Evolutionary conservation across 1,140 invertebrate genomes (phyloP).

Genomic region (Acyrthosiphon pisum): DNA sequence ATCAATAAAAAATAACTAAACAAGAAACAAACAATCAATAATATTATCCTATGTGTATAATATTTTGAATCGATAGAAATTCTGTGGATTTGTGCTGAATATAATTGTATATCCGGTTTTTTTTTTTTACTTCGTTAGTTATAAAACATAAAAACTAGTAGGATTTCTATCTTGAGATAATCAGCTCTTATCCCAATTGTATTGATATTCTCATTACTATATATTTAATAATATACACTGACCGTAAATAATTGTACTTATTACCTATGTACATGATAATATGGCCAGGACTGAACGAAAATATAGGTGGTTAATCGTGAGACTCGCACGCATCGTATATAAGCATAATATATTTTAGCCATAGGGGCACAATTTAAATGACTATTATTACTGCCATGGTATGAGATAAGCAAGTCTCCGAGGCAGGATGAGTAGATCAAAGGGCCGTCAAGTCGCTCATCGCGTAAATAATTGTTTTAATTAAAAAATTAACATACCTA

Average conservation of each 20-base stretch:
- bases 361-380: neutral
- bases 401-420: neutral
- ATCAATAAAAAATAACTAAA: neutral
- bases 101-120: conserved; percentile 23
- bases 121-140: neutral
- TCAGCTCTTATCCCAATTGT: neutral
- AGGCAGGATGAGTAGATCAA: neutral
- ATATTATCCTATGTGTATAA: neutral
- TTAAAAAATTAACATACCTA: neutral
- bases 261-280: neutral
- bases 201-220: neutral
- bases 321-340: neutral
- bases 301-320: neutral
- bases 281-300: neutral
- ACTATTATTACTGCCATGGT: neutral
- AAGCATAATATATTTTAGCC: neutral
- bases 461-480: neutral
- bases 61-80: neutral
- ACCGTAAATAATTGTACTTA: neutral
- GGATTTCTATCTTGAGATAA: conserved; percentile 3
- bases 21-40: neutral
- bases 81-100: neutral
- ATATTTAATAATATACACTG: neutral
- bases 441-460: neutral
- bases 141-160: neutral